Evolutionary conservation across 1,140 invertebrate genomes (phyloP).

Genomic region (Drosophila tsacasi): DNA sequence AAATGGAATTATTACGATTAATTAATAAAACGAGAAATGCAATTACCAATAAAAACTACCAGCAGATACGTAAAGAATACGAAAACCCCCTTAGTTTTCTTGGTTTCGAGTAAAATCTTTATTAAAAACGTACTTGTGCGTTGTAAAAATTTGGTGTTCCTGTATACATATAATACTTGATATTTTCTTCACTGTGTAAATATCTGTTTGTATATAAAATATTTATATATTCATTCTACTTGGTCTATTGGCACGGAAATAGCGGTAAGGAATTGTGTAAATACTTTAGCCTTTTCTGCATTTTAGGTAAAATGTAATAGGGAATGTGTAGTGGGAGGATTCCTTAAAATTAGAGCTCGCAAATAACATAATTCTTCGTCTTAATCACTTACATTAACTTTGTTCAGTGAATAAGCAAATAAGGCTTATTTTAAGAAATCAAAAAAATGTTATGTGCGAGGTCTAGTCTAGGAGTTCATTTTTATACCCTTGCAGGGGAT

Average conservation of each 20-base stretch:
- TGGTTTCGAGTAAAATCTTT: constrained; percentile 41
- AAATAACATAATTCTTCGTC: too few species aligned
- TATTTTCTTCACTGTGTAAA: constrained; percentile 26
- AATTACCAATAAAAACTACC: constrained; percentile 84
- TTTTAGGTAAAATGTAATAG: not conserved
- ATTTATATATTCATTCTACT: constrained; percentile 15
- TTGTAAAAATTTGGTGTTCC: constrained; percentile 39
- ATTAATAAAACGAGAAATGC: constrained; percentile 74
- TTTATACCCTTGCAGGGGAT: too few species aligned
- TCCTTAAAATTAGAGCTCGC: too few species aligned
- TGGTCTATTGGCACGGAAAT: constrained; percentile 46
- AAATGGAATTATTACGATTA: constrained; percentile 76
- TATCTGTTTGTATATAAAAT: constrained; percentile 35
- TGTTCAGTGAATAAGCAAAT: too few species aligned
- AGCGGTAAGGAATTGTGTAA: constrained; percentile 29
- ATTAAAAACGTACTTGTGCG: constrained; percentile 44
- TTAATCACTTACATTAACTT: too few species aligned
- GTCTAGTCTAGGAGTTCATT: too few species aligned
- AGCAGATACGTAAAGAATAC: constrained; percentile 80
- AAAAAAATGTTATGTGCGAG: too few species aligned
- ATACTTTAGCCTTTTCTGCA: not conserved
- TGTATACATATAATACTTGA: constrained; percentile 31
- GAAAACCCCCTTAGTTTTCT: constrained; percentile 14
- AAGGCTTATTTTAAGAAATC: too few species aligned
- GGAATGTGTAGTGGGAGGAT: too few species aligned